A percentile compares a stretch with the other conserved stretches of the same genome.
phyloP scores from a whole-genome alignment of 2,888 invertebrate genomes.

The Cheilosia urbana region DNA sequence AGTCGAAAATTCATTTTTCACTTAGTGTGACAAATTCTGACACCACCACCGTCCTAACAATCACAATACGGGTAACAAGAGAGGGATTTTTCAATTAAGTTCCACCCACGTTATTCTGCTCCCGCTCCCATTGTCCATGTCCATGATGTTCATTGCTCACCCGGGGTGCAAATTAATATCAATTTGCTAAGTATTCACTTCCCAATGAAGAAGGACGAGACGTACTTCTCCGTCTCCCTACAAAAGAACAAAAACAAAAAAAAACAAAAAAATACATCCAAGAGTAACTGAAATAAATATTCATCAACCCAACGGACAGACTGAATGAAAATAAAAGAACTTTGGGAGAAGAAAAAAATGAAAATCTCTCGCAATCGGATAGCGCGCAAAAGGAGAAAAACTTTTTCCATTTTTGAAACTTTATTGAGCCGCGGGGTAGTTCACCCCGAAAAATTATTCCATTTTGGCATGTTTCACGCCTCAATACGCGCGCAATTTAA shows the following conservation, averaged over 20 bases:
- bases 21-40: conserved; percentile 70
- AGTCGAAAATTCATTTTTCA: conserved; percentile 53
- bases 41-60: conserved; percentile 13
- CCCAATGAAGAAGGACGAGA: conserved; percentile 60
- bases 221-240: not conserved
- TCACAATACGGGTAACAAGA: conserved; percentile 20
- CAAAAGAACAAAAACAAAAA: no score
- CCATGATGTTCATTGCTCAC: conserved; percentile 61
- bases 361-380: conserved; percentile 52
- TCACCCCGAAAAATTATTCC: conserved; percentile 72
- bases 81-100: conserved; percentile 70
- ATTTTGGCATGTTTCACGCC: conserved; percentile 80
- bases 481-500: conserved; percentile 82
- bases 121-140: conserved; percentile 51
- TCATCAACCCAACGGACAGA: conserved; percentile 62
- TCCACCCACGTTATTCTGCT: conserved; percentile 68
- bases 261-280: conserved; percentile 34
- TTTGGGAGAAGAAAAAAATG: conserved; percentile 44
- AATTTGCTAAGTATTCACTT: conserved; percentile 80
- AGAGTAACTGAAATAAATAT: conserved; percentile 70
- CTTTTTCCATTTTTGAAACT: conserved; percentile 72
- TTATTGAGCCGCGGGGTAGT: conserved; percentile 73
- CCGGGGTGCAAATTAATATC: conserved; percentile 81
- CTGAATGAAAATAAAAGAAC: conserved; percentile 58
- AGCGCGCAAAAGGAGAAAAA: conserved; percentile 59